Evolutionary conservation across 2,888 invertebrate genomes (phyloP), one percentile per base, ranked within the genome.

Genomic region (Phasia obesa): DNA sequence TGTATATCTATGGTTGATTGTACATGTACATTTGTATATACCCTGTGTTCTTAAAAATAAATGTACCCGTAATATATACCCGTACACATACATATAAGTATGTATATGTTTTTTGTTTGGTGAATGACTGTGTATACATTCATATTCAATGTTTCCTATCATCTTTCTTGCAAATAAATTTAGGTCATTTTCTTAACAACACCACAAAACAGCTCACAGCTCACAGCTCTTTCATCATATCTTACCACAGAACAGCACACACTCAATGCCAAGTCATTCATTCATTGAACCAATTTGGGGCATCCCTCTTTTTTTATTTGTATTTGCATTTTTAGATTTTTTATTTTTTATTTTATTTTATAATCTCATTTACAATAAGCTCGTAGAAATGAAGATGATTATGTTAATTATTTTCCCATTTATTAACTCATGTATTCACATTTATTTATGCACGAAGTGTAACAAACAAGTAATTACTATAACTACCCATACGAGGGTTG

Each of bases 111-210:
- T 49, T 25, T 42, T 25, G 15, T 1, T 23, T 25, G 13, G 44
- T 49, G 27, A 31, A 51, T 21, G 64, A 55, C 15, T 47, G 44
- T 47, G 7, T 6, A n/a, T 19, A 47, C 17, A 7, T 17, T 11
- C 13, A 11, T 13, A 38, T 7, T 17, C 5, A 9, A n/a, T 17
- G 7, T 73, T 67, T 73, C 51, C 65, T 73, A 65, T 79, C 73
- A 71, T 79, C 51, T 67, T 79, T 51, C 53, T 44, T 53, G 65
- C 51, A 65, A 79, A 65, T 44, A 53, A 73, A 79, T 79, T 59
- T 59, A 59, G 79, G 79, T 79, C 73, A 55, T 35, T 70, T 64
- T 62, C 9, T 59, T 57, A 57, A 51, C 47, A 64, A 55, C 44
- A 51, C 21, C 47, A 49, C 75, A 73, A 35, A 51, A 35, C 7